Conservation (phyloP, 2,113 vertebrate species). For the Oxyruncus cristatus region DNA sequence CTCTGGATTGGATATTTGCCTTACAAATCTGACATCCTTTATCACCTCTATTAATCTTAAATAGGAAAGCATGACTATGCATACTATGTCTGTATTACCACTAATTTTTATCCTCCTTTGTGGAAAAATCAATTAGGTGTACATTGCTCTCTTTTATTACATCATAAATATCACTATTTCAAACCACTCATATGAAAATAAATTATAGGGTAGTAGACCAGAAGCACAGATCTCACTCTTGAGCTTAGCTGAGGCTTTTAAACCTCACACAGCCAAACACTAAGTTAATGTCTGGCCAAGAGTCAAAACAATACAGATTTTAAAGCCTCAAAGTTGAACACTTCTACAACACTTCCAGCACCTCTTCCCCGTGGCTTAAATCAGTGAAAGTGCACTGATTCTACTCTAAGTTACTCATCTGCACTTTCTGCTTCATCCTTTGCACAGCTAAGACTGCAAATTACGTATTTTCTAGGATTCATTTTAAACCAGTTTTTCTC, state of each 20-base stretch:
- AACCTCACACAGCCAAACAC: not conserved
- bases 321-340: not conserved
- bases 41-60: not conserved
- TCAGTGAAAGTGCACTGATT: accelerated
- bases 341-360: not conserved
- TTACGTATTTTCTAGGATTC: not conserved
- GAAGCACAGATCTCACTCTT: not conserved
- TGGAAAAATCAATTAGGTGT: not conserved
- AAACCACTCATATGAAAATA: not conserved
- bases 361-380: not conserved
- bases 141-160: not conserved
- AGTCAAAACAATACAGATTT: not conserved
- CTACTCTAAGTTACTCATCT: not conserved
- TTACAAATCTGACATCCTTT: not conserved
- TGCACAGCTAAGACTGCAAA: not conserved
- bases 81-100: not conserved
- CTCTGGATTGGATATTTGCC: accelerated
- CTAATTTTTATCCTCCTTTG: not conserved
- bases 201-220: not conserved
- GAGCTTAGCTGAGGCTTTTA: not conserved
- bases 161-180: not conserved
- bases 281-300: not conserved
- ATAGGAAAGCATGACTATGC: not conserved
- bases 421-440: not conserved
- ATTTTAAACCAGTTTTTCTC: not conserved